phyloP scores from a whole-genome alignment of 2,888 invertebrate species.

The Siphlonurus alternatus region DNA sequence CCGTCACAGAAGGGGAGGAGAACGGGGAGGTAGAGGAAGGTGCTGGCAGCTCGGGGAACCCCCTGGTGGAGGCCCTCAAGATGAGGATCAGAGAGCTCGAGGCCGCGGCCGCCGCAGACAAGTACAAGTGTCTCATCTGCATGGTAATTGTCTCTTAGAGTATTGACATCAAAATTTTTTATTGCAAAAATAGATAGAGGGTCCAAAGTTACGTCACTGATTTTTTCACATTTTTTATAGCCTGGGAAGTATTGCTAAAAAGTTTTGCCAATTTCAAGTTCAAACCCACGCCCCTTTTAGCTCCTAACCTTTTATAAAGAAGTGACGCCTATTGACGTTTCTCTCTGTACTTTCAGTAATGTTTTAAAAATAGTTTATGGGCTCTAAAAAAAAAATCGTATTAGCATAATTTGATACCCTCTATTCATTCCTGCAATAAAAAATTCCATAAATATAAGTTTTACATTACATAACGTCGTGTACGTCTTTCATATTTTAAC shows the following conservation, averaged over 20 bases:
- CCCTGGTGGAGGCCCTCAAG: constrained; percentile 54
- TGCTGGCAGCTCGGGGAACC: constrained; percentile 20
- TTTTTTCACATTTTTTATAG: too few species aligned
- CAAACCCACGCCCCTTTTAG: too few species aligned
- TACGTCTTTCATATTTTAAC: background rate
- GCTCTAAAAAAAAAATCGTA: too few species aligned
- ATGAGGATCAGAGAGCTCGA: constrained; percentile 61
- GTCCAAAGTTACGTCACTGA: too few species aligned
- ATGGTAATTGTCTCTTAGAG: constrained; percentile 43
- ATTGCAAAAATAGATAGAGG: too few species aligned
- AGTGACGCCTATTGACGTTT: too few species aligned
- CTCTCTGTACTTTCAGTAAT: background rate
- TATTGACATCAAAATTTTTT: too few species aligned
- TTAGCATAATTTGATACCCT: too few species aligned
- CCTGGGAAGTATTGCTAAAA: too few species aligned
- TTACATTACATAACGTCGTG: too few species aligned
- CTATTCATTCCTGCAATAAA: background rate
- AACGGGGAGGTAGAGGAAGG: constrained; percentile 9
- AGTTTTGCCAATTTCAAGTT: too few species aligned
- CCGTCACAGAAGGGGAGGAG: background rate
- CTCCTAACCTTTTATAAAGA: too few species aligned
- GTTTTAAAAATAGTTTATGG: background rate
- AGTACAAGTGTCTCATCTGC: constrained; percentile 78
- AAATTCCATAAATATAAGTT: background rate
- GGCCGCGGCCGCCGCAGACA: constrained; percentile 34